phyloP scores from a whole-genome alignment of 2,888 invertebrate genomes.

The Hypselothyrea guttata region DNA sequence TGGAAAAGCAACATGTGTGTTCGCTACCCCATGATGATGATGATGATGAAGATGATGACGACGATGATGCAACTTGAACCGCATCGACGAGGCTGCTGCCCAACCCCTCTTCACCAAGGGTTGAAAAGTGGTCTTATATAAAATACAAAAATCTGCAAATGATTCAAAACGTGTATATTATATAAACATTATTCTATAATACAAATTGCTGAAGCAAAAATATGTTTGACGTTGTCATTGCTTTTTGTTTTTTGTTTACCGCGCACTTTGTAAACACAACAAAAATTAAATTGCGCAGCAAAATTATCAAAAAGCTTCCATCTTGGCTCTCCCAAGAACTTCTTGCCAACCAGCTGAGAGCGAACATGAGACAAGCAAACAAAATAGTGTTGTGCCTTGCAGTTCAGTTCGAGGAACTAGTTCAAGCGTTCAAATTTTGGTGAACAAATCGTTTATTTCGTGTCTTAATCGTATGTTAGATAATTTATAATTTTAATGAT shows the following conservation, averaged over 20 bases:
- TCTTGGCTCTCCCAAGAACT: conserved; percentile 34
- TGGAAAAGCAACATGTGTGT: conserved; percentile 49
- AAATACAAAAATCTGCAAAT: conserved; percentile 2
- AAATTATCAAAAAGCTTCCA: conserved; percentile 43
- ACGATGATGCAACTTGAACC: conserved; percentile 28
- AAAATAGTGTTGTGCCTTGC: too few species aligned
- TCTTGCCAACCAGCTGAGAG: conserved; percentile 4
- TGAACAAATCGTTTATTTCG: too few species aligned
- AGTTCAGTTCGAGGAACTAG: too few species aligned
- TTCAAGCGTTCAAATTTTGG: too few species aligned
- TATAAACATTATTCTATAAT: conserved; percentile 45
- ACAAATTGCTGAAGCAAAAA: conserved; percentile 50
- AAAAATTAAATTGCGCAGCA: conserved; percentile 73
- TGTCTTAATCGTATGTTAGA: too few species aligned
- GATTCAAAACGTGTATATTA: conserved; percentile 40
- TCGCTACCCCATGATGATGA: conserved; percentile 1
- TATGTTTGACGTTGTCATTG: conserved; percentile 59
- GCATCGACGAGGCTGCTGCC: conserved; percentile 3
- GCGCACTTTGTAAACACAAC: conserved; percentile 73
- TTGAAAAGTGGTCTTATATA: conserved; percentile 21
- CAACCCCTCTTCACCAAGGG: conserved; percentile 22
- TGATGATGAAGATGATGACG: too few species aligned
- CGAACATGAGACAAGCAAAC: conserved; percentile 1
- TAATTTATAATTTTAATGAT: too few species aligned
- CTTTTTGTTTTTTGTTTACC: conserved; percentile 62